phyloP scores from a whole-genome alignment of 64 coral and sea anemone species.

The Montipora foliosa region DNA sequence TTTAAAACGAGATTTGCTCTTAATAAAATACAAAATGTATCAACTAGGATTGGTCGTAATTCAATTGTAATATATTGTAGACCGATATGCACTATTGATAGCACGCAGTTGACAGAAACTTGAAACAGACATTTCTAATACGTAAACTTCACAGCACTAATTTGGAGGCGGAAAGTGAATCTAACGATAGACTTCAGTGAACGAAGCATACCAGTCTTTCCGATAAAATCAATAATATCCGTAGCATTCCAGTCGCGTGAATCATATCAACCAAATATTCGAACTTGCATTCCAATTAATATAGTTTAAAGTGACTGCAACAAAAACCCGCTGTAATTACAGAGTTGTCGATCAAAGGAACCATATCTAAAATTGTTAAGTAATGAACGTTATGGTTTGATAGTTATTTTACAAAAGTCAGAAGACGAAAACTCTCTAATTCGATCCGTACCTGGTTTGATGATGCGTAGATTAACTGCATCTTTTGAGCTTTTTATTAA shows the following conservation, averaged over 20 bases:
- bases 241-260: conserved; percentile 10
- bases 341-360: background rate
- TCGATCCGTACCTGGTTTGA: conserved; percentile 78
- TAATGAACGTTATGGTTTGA: background rate
- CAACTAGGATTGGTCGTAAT: background rate
- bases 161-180: background rate
- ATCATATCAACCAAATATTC: conserved; percentile 31
- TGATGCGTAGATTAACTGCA: conserved; percentile 52
- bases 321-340: background rate
- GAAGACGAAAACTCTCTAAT: conserved; percentile 11
- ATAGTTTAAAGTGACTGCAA: background rate
- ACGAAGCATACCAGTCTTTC: background rate
- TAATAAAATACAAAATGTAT: background rate
- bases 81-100: background rate
- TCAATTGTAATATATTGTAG: no score
- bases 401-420: background rate
- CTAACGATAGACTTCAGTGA: background rate
- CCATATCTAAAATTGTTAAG: background rate
- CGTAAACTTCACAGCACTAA: background rate
- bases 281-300: conserved; percentile 46
- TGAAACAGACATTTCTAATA: background rate
- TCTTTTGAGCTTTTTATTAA: conserved; percentile 88
- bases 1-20: background rate
- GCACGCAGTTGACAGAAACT: background rate
- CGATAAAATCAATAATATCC: conserved; percentile 36